Base-by-base conservation (phyloP, 2,888 invertebrate genomes). In the Hyposoter dolosus region DNA sequence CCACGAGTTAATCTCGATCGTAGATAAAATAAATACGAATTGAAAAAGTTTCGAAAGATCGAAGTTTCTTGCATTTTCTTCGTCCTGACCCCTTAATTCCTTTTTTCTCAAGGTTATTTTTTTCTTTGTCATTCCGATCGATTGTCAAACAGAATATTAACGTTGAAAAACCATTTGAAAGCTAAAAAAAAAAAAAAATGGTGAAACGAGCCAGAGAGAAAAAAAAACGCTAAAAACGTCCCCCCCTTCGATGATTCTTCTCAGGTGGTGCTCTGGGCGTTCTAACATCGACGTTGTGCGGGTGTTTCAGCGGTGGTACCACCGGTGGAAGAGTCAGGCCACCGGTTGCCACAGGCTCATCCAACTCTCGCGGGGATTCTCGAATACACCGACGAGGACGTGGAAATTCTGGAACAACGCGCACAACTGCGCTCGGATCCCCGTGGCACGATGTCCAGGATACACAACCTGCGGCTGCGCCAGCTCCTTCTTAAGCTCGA, bases 401-500 rank as follows among this genome's bases (percentile, higher is more conserved):
- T 95, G 89, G 95, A 95, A 91, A 93, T 94, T 89, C 91, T 95
- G 93, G 95, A 95, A 89, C 93, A 94, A 89, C 93, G 95, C 92
- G 93, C 92, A 71, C 92, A 88, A 88, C 89, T 92, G 87, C 93
- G 92, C 91, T 93, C 91, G 92, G 94, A 91, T 88, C 94, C 90
- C 91, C 94, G 89, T 95, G 95, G 94, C 92, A 94, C 90, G 93
- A 93, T 91, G 92, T 94, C 91, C 93, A 93, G 87, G 94, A 94
- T 93, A 91, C 92, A 90, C 94, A 93, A 86, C 92, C 93, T 93
- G 86, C 94, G 93, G 89, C 93, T 92, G 91, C 93, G 91, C 90
- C 95, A 95, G 92, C 94, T 94, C 89, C 94, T 93, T 90, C 94
- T 95, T 91, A 95, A 95, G 88, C 93, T 93, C 86, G 95, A 95